Percentiles rank a stretch among this genome's conserved stretches.
Evolutionary conservation across 1,140 invertebrate species (phyloP).

Genomic region (Asobara japonica): DNA sequence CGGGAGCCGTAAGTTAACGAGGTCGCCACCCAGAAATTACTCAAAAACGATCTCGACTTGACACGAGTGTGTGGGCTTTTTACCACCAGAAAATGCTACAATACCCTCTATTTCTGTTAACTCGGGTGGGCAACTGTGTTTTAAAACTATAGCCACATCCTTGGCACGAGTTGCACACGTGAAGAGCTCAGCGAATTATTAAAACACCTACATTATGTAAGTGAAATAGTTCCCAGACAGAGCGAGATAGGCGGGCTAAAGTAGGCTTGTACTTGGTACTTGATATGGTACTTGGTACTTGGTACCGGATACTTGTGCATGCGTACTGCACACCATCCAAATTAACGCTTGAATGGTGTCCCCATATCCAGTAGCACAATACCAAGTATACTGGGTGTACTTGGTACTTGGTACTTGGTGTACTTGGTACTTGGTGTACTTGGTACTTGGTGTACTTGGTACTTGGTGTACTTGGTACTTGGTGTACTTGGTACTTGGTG

Average conservation of each 20-base stretch:
- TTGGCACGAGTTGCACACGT: constrained; percentile 36
- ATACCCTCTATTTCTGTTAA: constrained; percentile 44
- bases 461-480: no score
- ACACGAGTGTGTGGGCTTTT: constrained; percentile 5
- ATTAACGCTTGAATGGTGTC: no score
- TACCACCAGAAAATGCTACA: constrained; percentile 38
- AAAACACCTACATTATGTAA: constrained; percentile 41
- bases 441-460: no score
- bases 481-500: no score
- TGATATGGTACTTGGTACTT: no score
- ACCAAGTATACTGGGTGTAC: no score
- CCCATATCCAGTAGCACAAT: no score
- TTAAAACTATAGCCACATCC: constrained; percentile 33
- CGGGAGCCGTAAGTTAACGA: not conserved
- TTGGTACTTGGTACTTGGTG: no score
- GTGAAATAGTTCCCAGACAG: not conserved
- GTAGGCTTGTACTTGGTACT: no score
- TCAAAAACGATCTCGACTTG: constrained; percentile 1
- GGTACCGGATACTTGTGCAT: no score
- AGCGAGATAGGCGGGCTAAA: not conserved
- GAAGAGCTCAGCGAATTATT: constrained; percentile 36
- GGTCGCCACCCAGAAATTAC: constrained; percentile 11
- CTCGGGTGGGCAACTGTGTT: constrained; percentile 13
- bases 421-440: no score
- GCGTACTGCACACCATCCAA: no score